phyloP scores from a whole-genome alignment of 2,797 vertebrate genomes.

The Channallabes apus region DNA sequence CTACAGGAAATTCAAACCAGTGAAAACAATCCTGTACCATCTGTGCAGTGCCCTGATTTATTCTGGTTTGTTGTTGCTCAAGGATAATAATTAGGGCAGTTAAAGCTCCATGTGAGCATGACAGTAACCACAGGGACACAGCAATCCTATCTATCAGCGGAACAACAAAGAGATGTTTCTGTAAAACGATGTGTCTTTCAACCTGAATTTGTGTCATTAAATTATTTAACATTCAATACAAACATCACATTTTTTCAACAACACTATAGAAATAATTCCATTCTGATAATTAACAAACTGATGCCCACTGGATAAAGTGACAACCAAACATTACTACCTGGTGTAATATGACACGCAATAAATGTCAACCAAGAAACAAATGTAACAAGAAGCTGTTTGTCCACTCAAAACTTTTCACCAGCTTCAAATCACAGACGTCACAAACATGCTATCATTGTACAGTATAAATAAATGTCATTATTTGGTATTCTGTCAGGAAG shows the following conservation, averaged over 20 bases:
- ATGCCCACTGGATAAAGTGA: not conserved
- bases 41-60: slow-evolving; percentile 43
- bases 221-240: not conserved
- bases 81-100: slow-evolving; percentile 54
- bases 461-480: not conserved
- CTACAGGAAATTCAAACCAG: slow-evolving; percentile 5
- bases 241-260: too few species aligned
- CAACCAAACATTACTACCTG: not conserved
- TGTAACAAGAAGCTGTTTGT: not conserved
- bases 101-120: slow-evolving; percentile 34
- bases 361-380: not conserved
- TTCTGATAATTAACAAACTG: not conserved
- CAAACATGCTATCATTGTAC: not conserved
- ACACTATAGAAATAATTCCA: not conserved
- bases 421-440: not conserved
- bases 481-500: not conserved
- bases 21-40: slow-evolving; percentile 43
- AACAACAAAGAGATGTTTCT: slow-evolving; percentile 27
- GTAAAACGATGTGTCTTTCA: slow-evolving; percentile 18
- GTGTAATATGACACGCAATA: not conserved
- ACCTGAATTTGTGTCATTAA: slow-evolving; percentile 24
- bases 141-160: slow-evolving; percentile 6
- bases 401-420: not conserved
- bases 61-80: slow-evolving; percentile 52
- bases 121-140: slow-evolving; percentile 53